phyloP scores from a whole-genome alignment of 2,113 vertebrate genomes.

The Loxodonta africana region DNA sequence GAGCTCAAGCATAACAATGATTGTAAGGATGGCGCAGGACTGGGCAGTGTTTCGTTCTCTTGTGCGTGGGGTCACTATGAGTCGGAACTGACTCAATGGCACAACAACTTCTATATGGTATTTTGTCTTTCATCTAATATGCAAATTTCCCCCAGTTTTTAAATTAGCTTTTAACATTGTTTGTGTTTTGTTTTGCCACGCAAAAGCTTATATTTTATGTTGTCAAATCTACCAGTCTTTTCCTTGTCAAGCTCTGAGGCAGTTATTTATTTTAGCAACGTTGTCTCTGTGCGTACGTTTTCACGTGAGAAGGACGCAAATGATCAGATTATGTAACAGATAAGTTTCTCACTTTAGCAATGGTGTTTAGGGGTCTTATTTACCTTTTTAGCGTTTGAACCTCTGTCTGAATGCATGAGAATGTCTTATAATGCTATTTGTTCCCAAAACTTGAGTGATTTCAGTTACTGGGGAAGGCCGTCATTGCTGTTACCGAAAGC shows the following conservation, averaged over 20 bases:
- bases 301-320: slow-evolving; percentile 2
- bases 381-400: neutral
- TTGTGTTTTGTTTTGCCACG: neutral
- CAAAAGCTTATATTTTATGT: slow-evolving; percentile 20
- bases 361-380: neutral
- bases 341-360: slow-evolving; percentile 5
- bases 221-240: neutral
- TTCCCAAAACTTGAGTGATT: slow-evolving; percentile 6
- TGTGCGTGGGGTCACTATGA: too few species aligned
- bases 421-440: slow-evolving; percentile 46
- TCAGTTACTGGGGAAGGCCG: neutral
- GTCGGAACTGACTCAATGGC: too few species aligned
- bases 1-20: too few species aligned
- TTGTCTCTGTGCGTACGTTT: neutral
- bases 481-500: neutral
- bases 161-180: neutral
- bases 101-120: neutral
- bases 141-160: neutral
- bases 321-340: slow-evolving; percentile 23
- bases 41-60: too few species aligned
- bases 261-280: slow-evolving; percentile 45
- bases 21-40: too few species aligned
- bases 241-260: neutral
- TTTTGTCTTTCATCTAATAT: neutral
- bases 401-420: neutral